phyloP scores from a whole-genome alignment of 2,888 invertebrate genomes.

The Bruchidius siliquastri region DNA sequence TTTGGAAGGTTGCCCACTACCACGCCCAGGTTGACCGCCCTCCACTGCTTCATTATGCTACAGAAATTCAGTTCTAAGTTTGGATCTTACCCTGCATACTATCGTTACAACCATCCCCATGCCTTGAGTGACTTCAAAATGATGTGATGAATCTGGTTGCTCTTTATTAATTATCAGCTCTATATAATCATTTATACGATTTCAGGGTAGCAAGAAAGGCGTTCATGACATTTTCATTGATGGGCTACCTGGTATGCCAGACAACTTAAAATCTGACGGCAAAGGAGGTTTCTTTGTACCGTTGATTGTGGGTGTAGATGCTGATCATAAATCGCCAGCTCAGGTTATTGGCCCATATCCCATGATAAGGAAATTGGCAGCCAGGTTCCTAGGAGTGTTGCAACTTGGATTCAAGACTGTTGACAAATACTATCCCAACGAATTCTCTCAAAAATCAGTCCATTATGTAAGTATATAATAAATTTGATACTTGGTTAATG shows the following conservation, averaged over 20 bases:
- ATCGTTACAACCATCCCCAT: too few relatives aligned
- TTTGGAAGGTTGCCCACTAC: too few relatives aligned
- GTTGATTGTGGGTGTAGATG: slow-evolving; percentile 53
- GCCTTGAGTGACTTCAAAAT: too few relatives aligned
- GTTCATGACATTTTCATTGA: slow-evolving; percentile 73
- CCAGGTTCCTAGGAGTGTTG: slow-evolving; percentile 55
- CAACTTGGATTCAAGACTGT: slow-evolving; percentile 62
- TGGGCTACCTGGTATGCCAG: slow-evolving; percentile 62
- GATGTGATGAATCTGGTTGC: too few relatives aligned
- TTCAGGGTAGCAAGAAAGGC: slow-evolving; percentile 65
- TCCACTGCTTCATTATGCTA: too few relatives aligned
- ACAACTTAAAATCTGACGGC: slow-evolving; percentile 1
- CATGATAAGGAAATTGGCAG: slow-evolving; percentile 59
- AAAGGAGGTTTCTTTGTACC: slow-evolving; percentile 53
- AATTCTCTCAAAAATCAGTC: slow-evolving; percentile 56
- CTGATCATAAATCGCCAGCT: slow-evolving; percentile 53
- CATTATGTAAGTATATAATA: slow-evolving; percentile 52
- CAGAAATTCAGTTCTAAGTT: too few relatives aligned
- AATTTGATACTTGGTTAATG: too few relatives aligned
- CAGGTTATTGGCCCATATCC: slow-evolving; percentile 61
- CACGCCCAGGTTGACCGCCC: too few relatives aligned
- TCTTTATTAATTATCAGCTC: too few relatives aligned
- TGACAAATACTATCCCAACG: slow-evolving; percentile 62
- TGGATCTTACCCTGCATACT: too few relatives aligned
- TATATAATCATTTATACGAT: too few relatives aligned